phyloP scores from a whole-genome alignment of 35 echinoderm and acorn worm genomes.

The Holothuria glaberrima region DNA sequence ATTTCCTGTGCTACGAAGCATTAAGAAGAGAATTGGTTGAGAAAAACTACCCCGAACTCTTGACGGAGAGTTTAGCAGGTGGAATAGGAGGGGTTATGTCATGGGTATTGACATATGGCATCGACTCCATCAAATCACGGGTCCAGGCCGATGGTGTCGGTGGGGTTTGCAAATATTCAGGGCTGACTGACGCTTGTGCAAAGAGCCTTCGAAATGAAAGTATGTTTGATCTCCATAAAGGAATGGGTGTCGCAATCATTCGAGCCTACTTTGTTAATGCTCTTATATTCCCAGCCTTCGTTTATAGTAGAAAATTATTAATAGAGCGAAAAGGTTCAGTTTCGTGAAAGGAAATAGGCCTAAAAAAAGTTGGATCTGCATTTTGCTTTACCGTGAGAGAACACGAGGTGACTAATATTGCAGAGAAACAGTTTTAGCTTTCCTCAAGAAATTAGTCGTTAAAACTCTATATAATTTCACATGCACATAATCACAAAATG shows the following conservation, averaged over 20 bases:
- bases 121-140: slow-evolving; percentile 89
- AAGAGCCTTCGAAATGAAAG: slow-evolving; percentile 5
- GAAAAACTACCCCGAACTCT: slow-evolving; percentile 47
- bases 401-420: no score
- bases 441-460: no score
- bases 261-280: slow-evolving; percentile 35
- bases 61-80: slow-evolving; percentile 65
- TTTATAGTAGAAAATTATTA: slow-evolving; percentile 7
- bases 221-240: slow-evolving; percentile 30
- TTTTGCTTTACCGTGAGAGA: no score
- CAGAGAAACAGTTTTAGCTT: no score
- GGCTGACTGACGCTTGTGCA: slow-evolving; percentile 51
- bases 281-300: slow-evolving; percentile 1
- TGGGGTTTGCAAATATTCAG: slow-evolving; percentile 69
- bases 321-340: neutral
- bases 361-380: neutral
- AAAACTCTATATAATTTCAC: no score
- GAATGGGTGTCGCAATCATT: neutral
- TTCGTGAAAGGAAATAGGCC: neutral
- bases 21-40: slow-evolving; percentile 59
- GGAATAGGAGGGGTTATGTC: slow-evolving; percentile 86
- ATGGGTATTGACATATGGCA: slow-evolving; percentile 71
- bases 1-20: slow-evolving; percentile 81
- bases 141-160: slow-evolving; percentile 86
- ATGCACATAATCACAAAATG: no score